Percentiles rank a stretch among this genome's conserved stretches.
Conservation (phyloP, 2,888 invertebrate species). For the Xanthorhoe spadicearia region DNA sequence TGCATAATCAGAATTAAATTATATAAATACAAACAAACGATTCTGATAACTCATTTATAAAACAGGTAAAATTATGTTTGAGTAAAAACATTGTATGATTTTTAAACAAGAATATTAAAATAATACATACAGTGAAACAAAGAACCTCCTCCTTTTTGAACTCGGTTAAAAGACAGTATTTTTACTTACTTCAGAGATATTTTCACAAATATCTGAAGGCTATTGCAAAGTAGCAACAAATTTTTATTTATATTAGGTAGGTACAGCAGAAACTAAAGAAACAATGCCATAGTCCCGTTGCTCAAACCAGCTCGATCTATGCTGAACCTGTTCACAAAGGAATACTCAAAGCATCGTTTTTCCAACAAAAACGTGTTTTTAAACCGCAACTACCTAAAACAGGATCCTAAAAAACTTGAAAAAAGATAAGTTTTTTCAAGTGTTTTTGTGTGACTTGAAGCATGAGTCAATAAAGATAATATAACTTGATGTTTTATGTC, state of each 20-base stretch:
- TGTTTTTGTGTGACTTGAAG: constrained; percentile 33
- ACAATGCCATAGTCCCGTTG: constrained; percentile 13
- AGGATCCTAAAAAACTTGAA: constrained; percentile 16
- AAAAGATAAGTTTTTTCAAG: constrained; percentile 23
- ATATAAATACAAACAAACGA: constrained; percentile 8
- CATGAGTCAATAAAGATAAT: constrained; percentile 39
- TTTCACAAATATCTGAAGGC: too few relatives aligned
- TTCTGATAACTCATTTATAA: too few relatives aligned
- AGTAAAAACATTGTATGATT: too few relatives aligned
- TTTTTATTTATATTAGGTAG: not conserved
- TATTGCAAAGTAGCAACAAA: too few relatives aligned
- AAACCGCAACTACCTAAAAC: constrained; percentile 14
- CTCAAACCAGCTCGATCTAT: not conserved
- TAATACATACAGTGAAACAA: too few relatives aligned
- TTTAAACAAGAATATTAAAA: too few relatives aligned
- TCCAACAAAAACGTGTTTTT: not conserved
- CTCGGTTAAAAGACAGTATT: too few relatives aligned
- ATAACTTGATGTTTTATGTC: constrained; percentile 35
- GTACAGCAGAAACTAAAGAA: not conserved
- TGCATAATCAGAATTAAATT: constrained; percentile 29
- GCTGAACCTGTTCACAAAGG: constrained; percentile 29
- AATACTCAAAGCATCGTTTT: constrained; percentile 14
- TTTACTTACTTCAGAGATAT: too few relatives aligned
- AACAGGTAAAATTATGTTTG: too few relatives aligned
- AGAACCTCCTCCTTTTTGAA: too few relatives aligned